Evolutionary conservation across 2,888 invertebrate genomes (phyloP).

Genomic region (Malacosoma neustria): DNA sequence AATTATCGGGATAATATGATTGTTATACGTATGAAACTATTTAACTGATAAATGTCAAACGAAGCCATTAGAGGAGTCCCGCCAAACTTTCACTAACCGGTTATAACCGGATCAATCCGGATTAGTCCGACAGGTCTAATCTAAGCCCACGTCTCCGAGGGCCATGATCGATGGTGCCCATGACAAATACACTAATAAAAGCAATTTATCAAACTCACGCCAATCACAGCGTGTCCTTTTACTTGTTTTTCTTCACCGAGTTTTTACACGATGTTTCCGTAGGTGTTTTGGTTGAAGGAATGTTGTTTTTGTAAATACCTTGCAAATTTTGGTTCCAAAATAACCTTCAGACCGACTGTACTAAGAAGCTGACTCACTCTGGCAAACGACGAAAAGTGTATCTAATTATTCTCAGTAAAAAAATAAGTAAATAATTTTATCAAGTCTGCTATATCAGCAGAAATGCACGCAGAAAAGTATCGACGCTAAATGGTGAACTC

Average conservation of each 20-base stretch:
- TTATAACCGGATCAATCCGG: constrained; percentile 19
- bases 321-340: too few relatives aligned
- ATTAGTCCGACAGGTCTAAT: constrained; percentile 15
- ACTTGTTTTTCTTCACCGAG: constrained; percentile 14
- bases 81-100: constrained; percentile 14
- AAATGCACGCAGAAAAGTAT: too few relatives aligned
- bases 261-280: neutral
- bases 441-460: too few relatives aligned
- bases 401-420: too few relatives aligned
- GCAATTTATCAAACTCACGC: constrained; percentile 50
- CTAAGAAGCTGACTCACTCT: too few relatives aligned
- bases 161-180: constrained; percentile 33
- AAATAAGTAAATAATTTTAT: too few relatives aligned
- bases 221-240: constrained; percentile 28
- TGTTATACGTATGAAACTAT: too few relatives aligned
- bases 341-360: too few relatives aligned
- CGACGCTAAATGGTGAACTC: too few relatives aligned
- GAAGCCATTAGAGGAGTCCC: constrained; percentile 4
- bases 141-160: constrained; percentile 14
- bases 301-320: too few relatives aligned
- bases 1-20: too few relatives aligned
- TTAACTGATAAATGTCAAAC: neutral
- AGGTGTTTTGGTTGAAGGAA: neutral
- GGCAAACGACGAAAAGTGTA: too few relatives aligned
- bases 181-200: constrained; percentile 44